Evolutionary conservation across 2,888 invertebrate species (phyloP).

Genomic region (Nowickia ferox): DNA sequence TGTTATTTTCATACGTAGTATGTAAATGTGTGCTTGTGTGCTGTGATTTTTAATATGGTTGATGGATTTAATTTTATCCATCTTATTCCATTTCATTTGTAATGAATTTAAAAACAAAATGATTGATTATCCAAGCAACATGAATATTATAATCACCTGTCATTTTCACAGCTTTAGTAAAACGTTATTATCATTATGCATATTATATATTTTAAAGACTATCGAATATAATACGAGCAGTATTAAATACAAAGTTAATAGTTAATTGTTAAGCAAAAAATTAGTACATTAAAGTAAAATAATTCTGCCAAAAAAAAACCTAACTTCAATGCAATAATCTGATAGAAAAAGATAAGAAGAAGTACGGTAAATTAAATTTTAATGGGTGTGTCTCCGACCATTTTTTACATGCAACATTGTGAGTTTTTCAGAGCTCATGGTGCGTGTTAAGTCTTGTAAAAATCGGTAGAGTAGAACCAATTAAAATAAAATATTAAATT

Average conservation of each 20-base stretch:
- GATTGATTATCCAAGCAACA: slow-evolving; percentile 56
- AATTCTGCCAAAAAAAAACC: no score
- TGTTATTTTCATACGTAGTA: slow-evolving; percentile 23
- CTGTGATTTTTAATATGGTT: slow-evolving; percentile 27
- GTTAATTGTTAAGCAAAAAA: slow-evolving; percentile 9
- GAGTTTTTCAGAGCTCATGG: no score
- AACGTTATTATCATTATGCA: slow-evolving; percentile 8
- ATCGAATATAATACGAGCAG: not conserved
- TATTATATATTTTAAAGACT: slow-evolving; percentile 6
- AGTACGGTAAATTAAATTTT: no score
- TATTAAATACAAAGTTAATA: slow-evolving; percentile 36
- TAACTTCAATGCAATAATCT: no score
- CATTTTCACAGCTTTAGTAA: slow-evolving; percentile 32
- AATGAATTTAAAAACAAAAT: slow-evolving; percentile 36
- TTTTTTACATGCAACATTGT: no score
- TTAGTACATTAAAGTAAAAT: not conserved
- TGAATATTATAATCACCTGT: slow-evolving; percentile 41
- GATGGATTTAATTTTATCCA: slow-evolving; percentile 2
- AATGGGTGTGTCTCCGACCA: no score
- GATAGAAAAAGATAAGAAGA: no score
- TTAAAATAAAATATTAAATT: no score
- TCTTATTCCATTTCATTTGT: slow-evolving; percentile 2
- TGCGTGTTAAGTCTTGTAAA: no score
- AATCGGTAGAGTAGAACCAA: no score
- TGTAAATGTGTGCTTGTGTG: slow-evolving; percentile 27